Percentiles rank a stretch among this genome's conserved stretches.
These are phyloP conservation scores for Apomyelois bistriatella DNA, from an alignment of 2,888 invertebrate species.

Conservation along the genomic window DNA sequence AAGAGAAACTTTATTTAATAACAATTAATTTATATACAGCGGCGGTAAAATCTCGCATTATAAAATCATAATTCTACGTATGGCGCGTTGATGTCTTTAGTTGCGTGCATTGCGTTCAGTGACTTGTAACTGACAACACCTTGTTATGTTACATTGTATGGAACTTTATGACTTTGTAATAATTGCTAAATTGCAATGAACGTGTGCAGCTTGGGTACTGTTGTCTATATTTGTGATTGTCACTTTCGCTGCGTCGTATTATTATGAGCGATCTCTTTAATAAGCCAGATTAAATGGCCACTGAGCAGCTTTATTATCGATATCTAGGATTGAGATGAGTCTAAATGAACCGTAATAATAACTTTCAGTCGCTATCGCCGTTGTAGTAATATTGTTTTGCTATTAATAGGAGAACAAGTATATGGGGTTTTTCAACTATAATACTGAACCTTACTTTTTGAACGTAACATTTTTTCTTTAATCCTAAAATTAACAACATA, in stretches of 20 bases:
- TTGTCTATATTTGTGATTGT: not conserved
- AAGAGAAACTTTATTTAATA: too few species aligned
- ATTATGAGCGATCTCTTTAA: slow-evolving; percentile 7
- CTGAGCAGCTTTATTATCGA: not conserved
- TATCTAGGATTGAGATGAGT: not conserved
- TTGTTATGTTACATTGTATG: not conserved
- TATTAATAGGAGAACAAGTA: not conserved
- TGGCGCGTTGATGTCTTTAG: not conserved
- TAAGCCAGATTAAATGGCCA: not conserved
- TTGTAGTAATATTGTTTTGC: not conserved
- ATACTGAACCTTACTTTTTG: too few species aligned
- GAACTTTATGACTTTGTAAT: not conserved
- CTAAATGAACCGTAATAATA: not conserved
- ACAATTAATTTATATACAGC: too few species aligned
- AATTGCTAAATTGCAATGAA: not conserved
- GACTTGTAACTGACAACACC: not conserved
- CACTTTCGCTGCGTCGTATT: slow-evolving; percentile 3
- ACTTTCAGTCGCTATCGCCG: not conserved
- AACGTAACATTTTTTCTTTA: too few species aligned
- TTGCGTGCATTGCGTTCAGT: slow-evolving; percentile 1
- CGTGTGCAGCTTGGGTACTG: not conserved
- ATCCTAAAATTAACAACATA: too few species aligned
- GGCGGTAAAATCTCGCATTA: not conserved
- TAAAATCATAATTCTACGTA: not conserved
- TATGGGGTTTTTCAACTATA: too few species aligned